phyloP scores from a whole-genome alignment of 2,888 invertebrate genomes.

The Metallyticus violacea region DNA sequence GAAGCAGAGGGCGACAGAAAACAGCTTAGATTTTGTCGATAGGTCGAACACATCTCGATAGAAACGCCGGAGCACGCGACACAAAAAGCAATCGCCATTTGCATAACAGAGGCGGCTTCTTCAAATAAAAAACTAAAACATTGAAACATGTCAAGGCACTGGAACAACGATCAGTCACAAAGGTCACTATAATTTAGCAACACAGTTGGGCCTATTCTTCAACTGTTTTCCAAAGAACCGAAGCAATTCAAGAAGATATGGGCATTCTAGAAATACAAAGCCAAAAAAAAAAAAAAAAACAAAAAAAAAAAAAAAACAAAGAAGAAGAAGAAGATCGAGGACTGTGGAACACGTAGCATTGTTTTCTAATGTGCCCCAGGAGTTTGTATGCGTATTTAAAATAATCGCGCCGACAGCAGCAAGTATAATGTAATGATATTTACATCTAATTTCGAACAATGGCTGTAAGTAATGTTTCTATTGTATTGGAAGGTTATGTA shows the following conservation, averaged over 20 bases:
- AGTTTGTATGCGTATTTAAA: not conserved
- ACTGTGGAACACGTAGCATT: not conserved
- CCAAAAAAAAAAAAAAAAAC: too few species aligned
- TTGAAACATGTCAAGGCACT: not conserved
- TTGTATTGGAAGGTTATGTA: not conserved
- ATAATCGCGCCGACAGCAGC: not conserved
- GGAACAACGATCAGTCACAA: not conserved
- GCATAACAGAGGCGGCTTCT: not conserved
- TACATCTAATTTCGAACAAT: conserved; percentile 1
- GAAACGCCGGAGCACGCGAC: not conserved
- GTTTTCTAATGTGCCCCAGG: conserved; percentile 1
- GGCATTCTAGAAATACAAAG: not conserved
- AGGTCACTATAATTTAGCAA: conserved; percentile 1
- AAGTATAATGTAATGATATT: not conserved
- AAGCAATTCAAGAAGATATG: conserved; percentile 2
- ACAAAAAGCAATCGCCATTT: not conserved
- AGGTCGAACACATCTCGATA: not conserved
- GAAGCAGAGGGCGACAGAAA: not conserved
- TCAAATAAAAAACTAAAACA: not conserved
- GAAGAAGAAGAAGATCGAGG: not conserved
- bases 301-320: too few species aligned
- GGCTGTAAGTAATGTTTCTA: conserved; percentile 6
- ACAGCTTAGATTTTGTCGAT: not conserved
- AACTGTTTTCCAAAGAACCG: not conserved
- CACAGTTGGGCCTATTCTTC: not conserved